phyloP scores from a whole-genome alignment of 2,113 vertebrate species.

The Chaetodon trifascialis region DNA sequence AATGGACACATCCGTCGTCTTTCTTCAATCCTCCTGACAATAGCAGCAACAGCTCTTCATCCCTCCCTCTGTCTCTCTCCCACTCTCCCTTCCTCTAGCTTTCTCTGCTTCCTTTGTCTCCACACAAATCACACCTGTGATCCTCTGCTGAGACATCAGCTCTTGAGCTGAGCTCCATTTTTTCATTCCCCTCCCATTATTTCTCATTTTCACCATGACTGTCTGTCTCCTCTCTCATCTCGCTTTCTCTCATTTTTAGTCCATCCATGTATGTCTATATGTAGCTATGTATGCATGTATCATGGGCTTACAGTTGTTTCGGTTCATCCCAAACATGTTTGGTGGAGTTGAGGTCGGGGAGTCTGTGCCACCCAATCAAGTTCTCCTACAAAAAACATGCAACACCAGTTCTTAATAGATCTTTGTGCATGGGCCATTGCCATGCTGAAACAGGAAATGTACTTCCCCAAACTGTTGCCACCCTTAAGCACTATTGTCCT shows the following conservation, averaged over 20 bases:
- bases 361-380: not conserved
- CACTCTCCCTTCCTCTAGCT: constrained; percentile 42
- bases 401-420: not conserved
- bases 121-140: constrained; percentile 73
- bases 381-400: not conserved
- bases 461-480: not conserved
- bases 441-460: not conserved
- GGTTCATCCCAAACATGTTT: constrained; percentile 4
- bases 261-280: not conserved
- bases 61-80: constrained; percentile 29
- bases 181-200: constrained; percentile 16
- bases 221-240: constrained; percentile 14
- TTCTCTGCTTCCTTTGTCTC: constrained; percentile 61
- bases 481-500: not conserved
- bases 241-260: constrained; percentile 2
- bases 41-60: constrained; percentile 55
- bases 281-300: not conserved
- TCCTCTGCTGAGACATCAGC: constrained; percentile 62
- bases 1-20: constrained; percentile 75
- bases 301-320: constrained; percentile 14
- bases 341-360: constrained; percentile 11
- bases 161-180: constrained; percentile 50
- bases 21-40: constrained; percentile 69
- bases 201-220: constrained; percentile 45
- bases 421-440: not conserved